Evolutionary conservation across 2,797 vertebrate genomes (phyloP), one percentile per base, ranked within the genome.

Genomic region (Myotis pilosus): DNA sequence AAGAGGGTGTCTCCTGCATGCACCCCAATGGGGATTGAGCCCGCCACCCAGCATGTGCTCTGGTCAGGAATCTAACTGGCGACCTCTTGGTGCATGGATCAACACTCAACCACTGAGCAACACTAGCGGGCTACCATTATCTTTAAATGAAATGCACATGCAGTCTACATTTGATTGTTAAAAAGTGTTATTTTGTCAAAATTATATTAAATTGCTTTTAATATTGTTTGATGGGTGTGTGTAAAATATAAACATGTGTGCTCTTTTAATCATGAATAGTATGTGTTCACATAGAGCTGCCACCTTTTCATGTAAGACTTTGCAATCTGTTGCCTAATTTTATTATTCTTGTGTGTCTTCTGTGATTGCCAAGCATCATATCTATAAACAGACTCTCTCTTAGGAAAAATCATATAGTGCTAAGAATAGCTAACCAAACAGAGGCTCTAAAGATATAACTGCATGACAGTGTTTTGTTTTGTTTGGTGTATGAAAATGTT

Each of bases 141-240:
- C 62, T 84, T 79, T 41, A 95, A 86, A 74, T 86, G 33, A 83
- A 91, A 83, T 19, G 4, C 30, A 91, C 8, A 78, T 20, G 68
- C 57, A 95, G 20, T 47, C 20, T 79, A 88, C 68, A 93, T 87
- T 87, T 89, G 25, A 86, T 38, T 71, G 51, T 66, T 78, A 74
- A 89, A 66, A 87, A 19, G 28, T 84, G 11, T 91, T 86, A 85
- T 49, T 91, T 92, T 87, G 49, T 85, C 49, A 92, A 78, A 68
- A 83, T 13, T n/a, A 80, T 25, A 49, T 87, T 66, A 78, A 89
- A 25, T 13, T 69, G 16, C 60, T 92, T 94, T 95, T 74, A 28
- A 6, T 68, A 62, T 89, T 20, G 53, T 79, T 64, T 85, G 41
- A 87, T 81, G 19, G 69, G 80, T 85, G 15, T 69, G 22, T 53